Conservation (phyloP, 2,797 vertebrate genomes). For the Pogoniulus pusillus region DNA sequence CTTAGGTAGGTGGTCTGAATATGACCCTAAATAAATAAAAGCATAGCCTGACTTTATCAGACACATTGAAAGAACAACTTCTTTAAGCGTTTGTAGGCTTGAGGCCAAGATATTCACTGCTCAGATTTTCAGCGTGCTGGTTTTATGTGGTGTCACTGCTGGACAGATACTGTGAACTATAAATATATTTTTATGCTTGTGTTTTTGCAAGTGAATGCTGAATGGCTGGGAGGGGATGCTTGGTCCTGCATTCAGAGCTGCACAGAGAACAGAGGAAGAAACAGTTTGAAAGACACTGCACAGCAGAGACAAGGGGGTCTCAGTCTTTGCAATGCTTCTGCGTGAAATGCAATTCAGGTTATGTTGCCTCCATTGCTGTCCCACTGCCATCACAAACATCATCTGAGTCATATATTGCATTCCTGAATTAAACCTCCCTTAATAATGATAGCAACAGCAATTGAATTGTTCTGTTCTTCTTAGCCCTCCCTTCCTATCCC, state of each 20-base stretch:
- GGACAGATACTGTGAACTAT: slow-evolving; percentile 46
- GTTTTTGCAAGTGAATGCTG: slow-evolving; percentile 53
- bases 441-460: too few species aligned
- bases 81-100: slow-evolving; percentile 10
- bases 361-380: not conserved
- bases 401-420: not conserved
- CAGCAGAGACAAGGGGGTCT: not conserved
- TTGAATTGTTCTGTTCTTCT: not conserved
- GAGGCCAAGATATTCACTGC: slow-evolving; percentile 32
- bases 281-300: not conserved
- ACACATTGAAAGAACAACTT: slow-evolving; percentile 49
- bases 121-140: slow-evolving; percentile 32
- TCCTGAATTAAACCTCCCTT: not conserved
- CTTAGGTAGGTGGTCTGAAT: slow-evolving; percentile 62
- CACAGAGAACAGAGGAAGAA: slow-evolving; percentile 34
- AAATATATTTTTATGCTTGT: slow-evolving; percentile 50
- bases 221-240: slow-evolving; percentile 4
- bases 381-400: slow-evolving; percentile 21
- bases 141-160: slow-evolving; percentile 67
- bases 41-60: slow-evolving; percentile 48
- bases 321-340: not conserved
- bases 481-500: not conserved
- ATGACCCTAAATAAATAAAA: slow-evolving; percentile 44
- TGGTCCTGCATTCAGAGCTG: not conserved
- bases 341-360: not conserved